Percentiles rank a stretch among this genome's conserved stretches.
These are phyloP conservation scores for Charina bottae DNA, from an alignment of 2,113 vertebrate genomes.

Conservation along the genomic window DNA sequence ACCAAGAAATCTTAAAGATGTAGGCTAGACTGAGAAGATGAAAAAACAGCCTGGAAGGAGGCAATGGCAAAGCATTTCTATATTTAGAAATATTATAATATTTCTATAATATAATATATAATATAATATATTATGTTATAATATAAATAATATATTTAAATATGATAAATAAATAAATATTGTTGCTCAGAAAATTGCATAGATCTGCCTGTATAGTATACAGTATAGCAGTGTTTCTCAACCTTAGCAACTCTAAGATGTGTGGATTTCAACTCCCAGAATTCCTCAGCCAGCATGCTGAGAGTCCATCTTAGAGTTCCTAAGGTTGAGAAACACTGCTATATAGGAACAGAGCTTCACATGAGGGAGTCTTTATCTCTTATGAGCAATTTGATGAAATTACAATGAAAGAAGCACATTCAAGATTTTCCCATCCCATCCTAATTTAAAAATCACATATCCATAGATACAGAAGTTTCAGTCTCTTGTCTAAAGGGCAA, in stretches of 20 bases:
- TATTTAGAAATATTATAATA: no score
- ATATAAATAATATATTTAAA: no score
- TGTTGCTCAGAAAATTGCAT: neutral
- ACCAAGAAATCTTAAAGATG: neutral
- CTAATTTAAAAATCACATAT: neutral
- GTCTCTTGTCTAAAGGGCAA: neutral
- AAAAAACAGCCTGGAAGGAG: neutral
- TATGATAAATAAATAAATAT: no score
- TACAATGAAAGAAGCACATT: neutral
- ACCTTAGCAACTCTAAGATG: neutral
- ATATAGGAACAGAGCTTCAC: neutral
- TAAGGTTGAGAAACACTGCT: neutral
- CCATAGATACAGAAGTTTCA: neutral
- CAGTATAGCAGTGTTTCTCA: neutral
- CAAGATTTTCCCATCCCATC: neutral
- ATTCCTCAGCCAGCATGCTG: no score
- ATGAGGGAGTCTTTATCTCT: neutral
- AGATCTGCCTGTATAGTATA: neutral
- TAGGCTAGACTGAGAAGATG: neutral
- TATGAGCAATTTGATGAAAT: neutral
- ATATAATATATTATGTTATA: no score
- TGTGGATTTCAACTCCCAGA: neutral
- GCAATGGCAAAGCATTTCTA: neutral
- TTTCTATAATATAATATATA: no score
- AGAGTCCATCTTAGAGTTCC: neutral